phyloP scores from a whole-genome alignment of 2,888 invertebrate species.

The Morpho helenor region DNA sequence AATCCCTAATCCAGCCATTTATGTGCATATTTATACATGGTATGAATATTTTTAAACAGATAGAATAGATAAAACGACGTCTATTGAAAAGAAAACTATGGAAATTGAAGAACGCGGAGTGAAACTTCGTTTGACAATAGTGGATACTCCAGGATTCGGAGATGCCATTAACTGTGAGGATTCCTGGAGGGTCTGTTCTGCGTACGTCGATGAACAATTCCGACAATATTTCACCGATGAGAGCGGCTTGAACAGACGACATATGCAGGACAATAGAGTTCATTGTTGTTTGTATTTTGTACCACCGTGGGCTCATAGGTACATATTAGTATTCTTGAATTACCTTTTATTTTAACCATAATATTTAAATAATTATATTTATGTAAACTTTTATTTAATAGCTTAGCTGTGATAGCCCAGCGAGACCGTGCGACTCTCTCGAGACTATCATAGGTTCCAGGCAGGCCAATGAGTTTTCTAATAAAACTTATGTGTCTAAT shows the following conservation, averaged over 20 bases:
- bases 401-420: too few relatives aligned
- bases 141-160: conserved; percentile 97
- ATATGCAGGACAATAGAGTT: conserved; percentile 97
- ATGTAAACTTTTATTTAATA: too few relatives aligned
- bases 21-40: too few relatives aligned
- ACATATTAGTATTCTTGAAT: conserved; percentile 27
- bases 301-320: conserved; percentile 97
- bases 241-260: conserved; percentile 95
- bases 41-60: conserved; percentile 48
- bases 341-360: too few relatives aligned
- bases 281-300: conserved; percentile 98
- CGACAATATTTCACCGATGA: conserved; percentile 93
- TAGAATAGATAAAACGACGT: conserved; percentile 84
- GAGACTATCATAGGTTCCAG: too few relatives aligned
- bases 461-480: too few relatives aligned
- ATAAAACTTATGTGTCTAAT: too few relatives aligned
- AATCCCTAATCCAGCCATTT: too few relatives aligned
- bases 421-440: too few relatives aligned
- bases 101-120: conserved; percentile 97
- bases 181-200: conserved; percentile 94
- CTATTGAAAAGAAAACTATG: conserved; percentile 90
- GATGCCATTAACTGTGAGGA: conserved; percentile 96
- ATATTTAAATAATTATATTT: too few relatives aligned
- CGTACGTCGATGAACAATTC: conserved; percentile 95
- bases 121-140: conserved; percentile 92